phyloP scores from a whole-genome alignment of 1,140 invertebrate genomes.

The Lepidurus arcticus region DNA sequence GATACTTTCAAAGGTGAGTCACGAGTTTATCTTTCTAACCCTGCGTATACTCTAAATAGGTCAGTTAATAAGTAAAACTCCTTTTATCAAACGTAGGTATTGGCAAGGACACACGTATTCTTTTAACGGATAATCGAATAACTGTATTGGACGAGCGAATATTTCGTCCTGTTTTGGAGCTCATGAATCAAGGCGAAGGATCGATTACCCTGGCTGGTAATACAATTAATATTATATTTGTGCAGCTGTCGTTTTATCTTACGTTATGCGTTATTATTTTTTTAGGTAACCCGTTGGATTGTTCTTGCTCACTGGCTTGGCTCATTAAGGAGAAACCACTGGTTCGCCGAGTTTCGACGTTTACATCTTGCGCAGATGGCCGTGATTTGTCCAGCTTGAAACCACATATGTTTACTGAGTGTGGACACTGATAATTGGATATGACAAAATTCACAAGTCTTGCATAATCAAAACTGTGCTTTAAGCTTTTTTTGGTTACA shows the following conservation, averaged over 20 bases:
- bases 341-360: slow-evolving; percentile 12
- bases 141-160: background rate
- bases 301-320: slow-evolving; percentile 6
- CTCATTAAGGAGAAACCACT: background rate
- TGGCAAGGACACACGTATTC: background rate
- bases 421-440: background rate
- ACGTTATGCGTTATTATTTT: background rate
- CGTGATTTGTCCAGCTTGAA: slow-evolving; percentile 14
- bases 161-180: slow-evolving; percentile 14
- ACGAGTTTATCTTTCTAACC: background rate
- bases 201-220: background rate
- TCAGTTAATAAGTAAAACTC: background rate
- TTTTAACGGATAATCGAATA: slow-evolving; percentile 1
- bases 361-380: background rate
- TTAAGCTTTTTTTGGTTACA: background rate
- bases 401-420: background rate
- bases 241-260: too few species aligned
- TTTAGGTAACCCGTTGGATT: slow-evolving; percentile 14
- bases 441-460: background rate
- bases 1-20: background rate
- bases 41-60: background rate
- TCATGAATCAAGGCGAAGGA: slow-evolving; percentile 8
- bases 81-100: background rate
- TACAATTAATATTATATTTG: too few species aligned
- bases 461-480: slow-evolving; percentile 22